phyloP scores from a whole-genome alignment of 2,113 vertebrate genomes.

The Phylloscopus whistleri region DNA sequence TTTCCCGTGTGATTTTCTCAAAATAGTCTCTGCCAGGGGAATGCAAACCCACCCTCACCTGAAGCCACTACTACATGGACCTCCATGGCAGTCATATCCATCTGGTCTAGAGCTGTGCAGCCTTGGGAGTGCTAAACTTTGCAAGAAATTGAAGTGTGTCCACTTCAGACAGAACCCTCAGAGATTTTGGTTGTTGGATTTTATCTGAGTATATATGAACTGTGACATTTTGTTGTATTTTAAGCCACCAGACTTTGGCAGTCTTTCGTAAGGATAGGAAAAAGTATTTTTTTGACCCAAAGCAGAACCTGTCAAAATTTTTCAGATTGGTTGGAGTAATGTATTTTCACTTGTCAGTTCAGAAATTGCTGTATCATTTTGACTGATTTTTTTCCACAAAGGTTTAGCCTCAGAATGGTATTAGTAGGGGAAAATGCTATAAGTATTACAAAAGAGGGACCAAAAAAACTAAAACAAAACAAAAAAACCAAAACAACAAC shows the following conservation, averaged over 20 bases:
- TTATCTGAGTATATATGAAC: background rate
- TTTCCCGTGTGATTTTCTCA: background rate
- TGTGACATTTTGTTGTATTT: constrained; percentile 1
- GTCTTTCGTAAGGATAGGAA: background rate
- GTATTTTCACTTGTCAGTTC: background rate
- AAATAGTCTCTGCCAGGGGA: background rate
- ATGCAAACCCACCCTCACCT: background rate
- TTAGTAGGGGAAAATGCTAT: background rate
- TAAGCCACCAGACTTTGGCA: background rate
- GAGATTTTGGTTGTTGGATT: background rate
- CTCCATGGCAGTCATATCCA: background rate
- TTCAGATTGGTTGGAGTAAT: background rate
- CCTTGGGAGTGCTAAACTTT: background rate
- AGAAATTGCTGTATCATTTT: background rate
- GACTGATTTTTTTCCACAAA: background rate
- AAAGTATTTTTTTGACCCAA: background rate
- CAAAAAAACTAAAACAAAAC: background rate
- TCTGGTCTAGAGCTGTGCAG: background rate
- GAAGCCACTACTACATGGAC: background rate
- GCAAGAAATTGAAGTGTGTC: background rate
- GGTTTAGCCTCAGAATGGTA: background rate
- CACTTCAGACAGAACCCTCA: background rate
- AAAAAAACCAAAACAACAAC: background rate
- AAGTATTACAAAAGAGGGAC: background rate
- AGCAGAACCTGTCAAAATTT: background rate